Conservation (phyloP, 2,888 invertebrate genomes). For the Lottia gigantea region DNA sequence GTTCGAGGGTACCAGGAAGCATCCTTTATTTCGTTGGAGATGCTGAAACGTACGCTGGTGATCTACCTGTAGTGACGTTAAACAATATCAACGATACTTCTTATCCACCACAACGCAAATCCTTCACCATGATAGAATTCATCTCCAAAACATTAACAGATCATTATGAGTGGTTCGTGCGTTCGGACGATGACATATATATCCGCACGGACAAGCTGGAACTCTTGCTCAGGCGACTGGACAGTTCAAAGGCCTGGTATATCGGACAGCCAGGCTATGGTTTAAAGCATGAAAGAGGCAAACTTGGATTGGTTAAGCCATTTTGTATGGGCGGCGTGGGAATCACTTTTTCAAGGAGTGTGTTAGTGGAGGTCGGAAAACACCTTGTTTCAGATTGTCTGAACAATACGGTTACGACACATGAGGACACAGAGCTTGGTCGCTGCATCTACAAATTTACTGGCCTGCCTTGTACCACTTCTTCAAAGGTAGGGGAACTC, state of each 20-base stretch:
- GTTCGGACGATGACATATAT: constrained; percentile 97
- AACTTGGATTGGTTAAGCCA: constrained; percentile 85
- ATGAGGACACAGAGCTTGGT: constrained; percentile 97
- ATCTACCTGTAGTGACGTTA: constrained; percentile 78
- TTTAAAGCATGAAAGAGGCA: constrained; percentile 81
- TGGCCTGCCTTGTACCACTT: constrained; percentile 86
- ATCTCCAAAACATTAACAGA: constrained; percentile 75
- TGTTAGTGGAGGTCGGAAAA: constrained; percentile 80
- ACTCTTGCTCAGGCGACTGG: constrained; percentile 83
- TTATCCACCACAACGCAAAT: constrained; percentile 98
- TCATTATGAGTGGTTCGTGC: constrained; percentile 86
- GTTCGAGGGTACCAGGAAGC: constrained; percentile 85
- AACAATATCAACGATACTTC: constrained; percentile 87
- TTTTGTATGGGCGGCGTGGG: constrained; percentile 99
- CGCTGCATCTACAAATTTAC: constrained; percentile 92
- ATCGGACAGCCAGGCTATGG: constrained; percentile 74
- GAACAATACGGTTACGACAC: constrained; percentile 89
- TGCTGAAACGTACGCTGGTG: constrained; percentile 73
- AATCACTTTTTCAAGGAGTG: constrained; percentile 87
- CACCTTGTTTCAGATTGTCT: constrained; percentile 87
- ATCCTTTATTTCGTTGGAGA: constrained; percentile 83
- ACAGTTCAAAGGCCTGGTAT: constrained; percentile 85
- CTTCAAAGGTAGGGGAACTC: constrained; percentile 50
- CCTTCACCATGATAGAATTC: constrained; percentile 87
- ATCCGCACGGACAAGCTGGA: constrained; percentile 86